A percentile compares a stretch with the other conserved stretches of the same genome.
phyloP scores from a whole-genome alignment of 2,797 vertebrate genomes.

The Lepus townsendii region DNA sequence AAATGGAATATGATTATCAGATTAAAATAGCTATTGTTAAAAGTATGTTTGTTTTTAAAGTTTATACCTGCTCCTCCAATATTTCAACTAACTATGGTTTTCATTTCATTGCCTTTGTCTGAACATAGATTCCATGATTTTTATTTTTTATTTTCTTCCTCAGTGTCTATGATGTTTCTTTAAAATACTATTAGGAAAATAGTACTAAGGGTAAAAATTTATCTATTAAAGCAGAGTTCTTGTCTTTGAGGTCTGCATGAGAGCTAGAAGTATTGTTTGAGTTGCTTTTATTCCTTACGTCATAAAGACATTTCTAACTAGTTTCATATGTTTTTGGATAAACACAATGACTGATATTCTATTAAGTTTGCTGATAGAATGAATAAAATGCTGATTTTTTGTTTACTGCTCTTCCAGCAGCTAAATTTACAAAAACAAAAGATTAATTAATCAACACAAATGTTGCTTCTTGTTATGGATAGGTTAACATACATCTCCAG shows the following conservation, averaged over 20 bases:
- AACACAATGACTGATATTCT: neutral
- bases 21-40: constrained; percentile 3
- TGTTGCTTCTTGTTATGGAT: neutral
- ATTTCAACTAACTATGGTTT: constrained; percentile 33
- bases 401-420: neutral
- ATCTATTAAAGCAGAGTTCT: neutral
- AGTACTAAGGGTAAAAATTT: neutral
- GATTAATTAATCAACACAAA: neutral
- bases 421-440: constrained; percentile 2
- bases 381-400: neutral
- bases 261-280: neutral
- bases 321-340: constrained; percentile 4
- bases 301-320: constrained; percentile 4
- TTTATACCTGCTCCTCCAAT: neutral
- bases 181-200: neutral
- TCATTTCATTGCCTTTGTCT: constrained; percentile 33
- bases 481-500: neutral
- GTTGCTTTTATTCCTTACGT: constrained; percentile 16
- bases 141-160: constrained; percentile 43
- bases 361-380: neutral
- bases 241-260: neutral
- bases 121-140: neutral
- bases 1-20: neutral
- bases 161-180: neutral
- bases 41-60: neutral